A percentile compares a stretch with the other conserved stretches of the same genome.
Evolutionary conservation across 2,797 vertebrate genomes (phyloP).

Genomic region (Enteromius trimaculatus): DNA sequence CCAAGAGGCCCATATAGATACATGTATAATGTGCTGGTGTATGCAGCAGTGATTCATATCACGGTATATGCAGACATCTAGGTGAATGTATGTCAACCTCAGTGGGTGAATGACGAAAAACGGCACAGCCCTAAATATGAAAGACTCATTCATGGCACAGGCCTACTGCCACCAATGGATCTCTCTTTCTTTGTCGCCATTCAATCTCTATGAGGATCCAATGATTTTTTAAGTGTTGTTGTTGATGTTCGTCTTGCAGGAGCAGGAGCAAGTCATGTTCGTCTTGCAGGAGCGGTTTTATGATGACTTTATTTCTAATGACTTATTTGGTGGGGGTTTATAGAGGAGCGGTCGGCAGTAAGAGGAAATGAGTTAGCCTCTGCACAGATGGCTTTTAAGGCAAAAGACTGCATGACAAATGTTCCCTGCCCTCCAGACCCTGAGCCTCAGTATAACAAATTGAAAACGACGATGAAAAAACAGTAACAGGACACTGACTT

Average conservation of each 20-base stretch:
- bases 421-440: conserved; percentile 70
- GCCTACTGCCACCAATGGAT: conserved; percentile 6
- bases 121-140: conserved; percentile 11
- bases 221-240: conserved; percentile 50
- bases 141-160: conserved; percentile 3
- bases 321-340: conserved; percentile 72
- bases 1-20: conserved; percentile 47
- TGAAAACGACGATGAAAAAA: conserved; percentile 64
- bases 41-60: conserved; percentile 24
- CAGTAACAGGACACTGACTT: conserved; percentile 73
- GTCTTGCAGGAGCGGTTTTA: conserved; percentile 57
- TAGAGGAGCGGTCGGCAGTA: conserved; percentile 63
- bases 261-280: conserved; percentile 17
- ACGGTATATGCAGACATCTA: not conserved
- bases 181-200: conserved; percentile 12
- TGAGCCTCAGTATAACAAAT: conserved; percentile 76
- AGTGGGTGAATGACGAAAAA: conserved; percentile 33
- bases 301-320: conserved; percentile 67
- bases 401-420: conserved; percentile 72
- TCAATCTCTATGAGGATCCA: conserved; percentile 20
- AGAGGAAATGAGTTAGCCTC: conserved; percentile 76
- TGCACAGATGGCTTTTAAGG: conserved; percentile 75
- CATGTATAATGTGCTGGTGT: conserved; percentile 17
- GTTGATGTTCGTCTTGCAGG: conserved; percentile 6
- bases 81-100: conserved; percentile 14